A percentile compares a stretch with the other conserved stretches of the same genome.
These are phyloP conservation scores for Ivindomyrus marchei DNA, from an alignment of 2,113 vertebrate species.

Conservation along the genomic window DNA sequence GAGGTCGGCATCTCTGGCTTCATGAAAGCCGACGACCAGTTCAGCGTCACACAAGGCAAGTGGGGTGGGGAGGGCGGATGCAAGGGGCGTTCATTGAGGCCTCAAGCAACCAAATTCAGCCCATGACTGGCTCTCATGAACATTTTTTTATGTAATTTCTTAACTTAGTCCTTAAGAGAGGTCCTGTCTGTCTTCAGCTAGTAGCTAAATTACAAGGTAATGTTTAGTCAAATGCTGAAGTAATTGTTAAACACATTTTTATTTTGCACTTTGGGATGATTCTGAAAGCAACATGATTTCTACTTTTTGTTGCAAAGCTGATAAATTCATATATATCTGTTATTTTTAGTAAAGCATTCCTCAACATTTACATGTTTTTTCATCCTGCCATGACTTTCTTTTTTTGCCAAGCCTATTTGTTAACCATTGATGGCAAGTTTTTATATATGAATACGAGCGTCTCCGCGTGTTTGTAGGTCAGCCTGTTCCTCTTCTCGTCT, in stretches of 20 bases:
- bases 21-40: conserved; percentile 70
- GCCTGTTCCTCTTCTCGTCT: neutral
- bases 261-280: neutral
- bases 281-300: neutral
- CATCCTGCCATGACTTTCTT: too few species aligned
- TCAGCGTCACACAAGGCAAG: conserved; percentile 59
- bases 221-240: neutral
- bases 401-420: too few species aligned
- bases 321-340: neutral
- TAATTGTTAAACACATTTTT: neutral
- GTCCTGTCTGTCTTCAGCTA: neutral
- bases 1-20: conserved; percentile 71
- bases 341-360: neutral
- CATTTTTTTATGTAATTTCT: neutral
- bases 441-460: too few species aligned
- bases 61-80: neutral
- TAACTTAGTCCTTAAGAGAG: neutral
- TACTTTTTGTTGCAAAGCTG: neutral
- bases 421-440: too few species aligned
- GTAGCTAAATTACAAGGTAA: neutral
- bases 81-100: neutral
- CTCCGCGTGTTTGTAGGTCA: too few species aligned
- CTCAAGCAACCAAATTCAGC: neutral
- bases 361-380: too few species aligned
- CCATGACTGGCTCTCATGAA: neutral